Conservation (phyloP, 1,140 invertebrate species). For the Akabosia matsudoensis region DNA sequence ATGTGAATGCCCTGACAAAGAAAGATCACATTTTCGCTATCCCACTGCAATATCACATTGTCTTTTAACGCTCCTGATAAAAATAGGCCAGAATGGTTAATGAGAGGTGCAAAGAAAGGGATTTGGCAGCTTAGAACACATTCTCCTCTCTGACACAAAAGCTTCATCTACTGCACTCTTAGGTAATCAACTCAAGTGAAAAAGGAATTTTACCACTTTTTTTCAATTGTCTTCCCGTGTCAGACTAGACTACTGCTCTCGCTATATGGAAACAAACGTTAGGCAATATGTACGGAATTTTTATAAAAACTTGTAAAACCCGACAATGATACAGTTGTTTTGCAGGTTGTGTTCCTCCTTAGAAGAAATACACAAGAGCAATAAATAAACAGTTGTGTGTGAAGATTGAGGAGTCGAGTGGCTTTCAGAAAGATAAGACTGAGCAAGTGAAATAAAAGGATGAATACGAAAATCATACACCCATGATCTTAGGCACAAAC, state of each 20-base stretch:
- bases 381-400: slow-evolving; percentile 25
- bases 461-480: slow-evolving; percentile 6
- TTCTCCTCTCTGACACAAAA: not conserved
- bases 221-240: not conserved
- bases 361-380: slow-evolving; percentile 6
- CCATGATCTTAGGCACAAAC: too few relatives aligned
- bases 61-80: not conserved
- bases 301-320: not conserved
- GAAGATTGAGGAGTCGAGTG: slow-evolving; percentile 21
- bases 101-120: slow-evolving; percentile 15
- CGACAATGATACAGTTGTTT: slow-evolving; percentile 15
- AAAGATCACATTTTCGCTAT: too few relatives aligned
- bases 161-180: too few relatives aligned
- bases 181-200: not conserved
- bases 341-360: slow-evolving; percentile 8
- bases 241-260: too few relatives aligned
- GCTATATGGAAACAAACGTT: not conserved
- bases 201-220: slow-evolving; percentile 3
- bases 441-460: not conserved
- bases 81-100: slow-evolving; percentile 19
- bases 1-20: too few relatives aligned
- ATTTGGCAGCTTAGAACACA: slow-evolving; percentile 11
- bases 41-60: too few relatives aligned
- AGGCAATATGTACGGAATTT: not conserved
- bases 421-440: not conserved